A percentile compares a stretch with the other conserved stretches of the same genome.
Conservation (phyloP, 2,113 vertebrate species). For the Oceanodroma tethys region DNA sequence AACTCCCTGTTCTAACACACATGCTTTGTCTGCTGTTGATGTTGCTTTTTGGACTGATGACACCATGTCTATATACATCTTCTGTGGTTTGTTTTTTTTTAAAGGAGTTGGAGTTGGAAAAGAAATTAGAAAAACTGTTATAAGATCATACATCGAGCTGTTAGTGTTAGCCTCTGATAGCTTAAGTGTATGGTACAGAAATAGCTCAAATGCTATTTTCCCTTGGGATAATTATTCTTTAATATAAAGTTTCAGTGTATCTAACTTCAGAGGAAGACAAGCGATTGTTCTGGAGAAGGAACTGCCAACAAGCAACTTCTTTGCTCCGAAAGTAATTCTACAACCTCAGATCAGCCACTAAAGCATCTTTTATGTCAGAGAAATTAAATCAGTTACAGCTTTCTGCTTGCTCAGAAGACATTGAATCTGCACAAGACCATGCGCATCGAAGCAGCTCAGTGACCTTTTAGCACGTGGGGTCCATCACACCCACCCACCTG, state of each 20-base stretch:
- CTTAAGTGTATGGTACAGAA: not conserved
- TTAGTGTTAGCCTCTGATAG: not conserved
- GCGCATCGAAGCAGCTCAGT: not conserved
- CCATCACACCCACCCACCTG: not conserved
- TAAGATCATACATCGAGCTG: not conserved
- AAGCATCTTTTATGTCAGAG: not conserved
- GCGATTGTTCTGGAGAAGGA: not conserved
- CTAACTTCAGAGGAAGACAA: not conserved
- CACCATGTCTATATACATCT: not conserved
- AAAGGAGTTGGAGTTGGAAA: not conserved
- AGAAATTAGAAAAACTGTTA: not conserved
- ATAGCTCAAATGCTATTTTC: not conserved
- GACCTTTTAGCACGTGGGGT: not conserved
- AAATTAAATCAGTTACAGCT: not conserved
- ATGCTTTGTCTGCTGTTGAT: not conserved
- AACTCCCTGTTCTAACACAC: not conserved
- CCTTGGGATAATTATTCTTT: not conserved
- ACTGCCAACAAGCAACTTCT: not conserved
- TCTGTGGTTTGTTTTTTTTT: not conserved
- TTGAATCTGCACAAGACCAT: not conserved
- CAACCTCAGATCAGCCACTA: not conserved
- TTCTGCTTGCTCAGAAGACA: not conserved
- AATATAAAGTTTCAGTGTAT: not conserved
- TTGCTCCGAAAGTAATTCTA: not conserved
- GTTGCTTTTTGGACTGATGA: not conserved